These are phyloP conservation scores for Synodontis membranacea DNA, from an alignment of 2,113 vertebrate species.

Conservation along the genomic window DNA sequence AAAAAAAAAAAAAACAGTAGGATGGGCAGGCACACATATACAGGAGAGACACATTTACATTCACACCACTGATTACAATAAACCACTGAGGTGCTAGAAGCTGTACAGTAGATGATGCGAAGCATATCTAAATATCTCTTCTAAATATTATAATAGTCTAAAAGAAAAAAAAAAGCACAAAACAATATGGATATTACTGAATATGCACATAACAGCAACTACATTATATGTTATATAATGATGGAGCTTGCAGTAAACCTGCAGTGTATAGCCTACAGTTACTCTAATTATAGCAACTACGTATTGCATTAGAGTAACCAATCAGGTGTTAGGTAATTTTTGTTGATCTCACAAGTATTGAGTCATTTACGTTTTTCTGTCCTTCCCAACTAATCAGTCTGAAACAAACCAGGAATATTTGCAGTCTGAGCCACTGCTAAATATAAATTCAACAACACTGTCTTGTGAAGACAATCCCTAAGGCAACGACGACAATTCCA, in stretches of 20 bases:
- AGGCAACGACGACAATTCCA: slow-evolving; percentile 68
- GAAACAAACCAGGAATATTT: slow-evolving; percentile 47
- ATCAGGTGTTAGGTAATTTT: background rate
- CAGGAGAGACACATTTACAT: background rate
- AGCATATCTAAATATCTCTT: background rate
- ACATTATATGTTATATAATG: background rate
- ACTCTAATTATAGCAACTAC: background rate
- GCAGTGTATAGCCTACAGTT: background rate
- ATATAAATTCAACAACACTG: slow-evolving; percentile 60
- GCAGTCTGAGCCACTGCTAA: slow-evolving; percentile 56
- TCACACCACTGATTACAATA: background rate
- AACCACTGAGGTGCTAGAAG: background rate
- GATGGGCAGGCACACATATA: background rate
- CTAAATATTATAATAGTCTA: background rate
- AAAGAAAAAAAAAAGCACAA: background rate
- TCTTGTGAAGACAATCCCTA: slow-evolving; percentile 70
- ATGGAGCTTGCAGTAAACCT: background rate
- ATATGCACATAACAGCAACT: background rate
- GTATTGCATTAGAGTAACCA: background rate
- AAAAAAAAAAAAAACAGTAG: background rate
- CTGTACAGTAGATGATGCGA: background rate
- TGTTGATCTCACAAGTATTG: background rate
- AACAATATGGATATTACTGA: background rate
- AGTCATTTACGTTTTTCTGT: background rate
- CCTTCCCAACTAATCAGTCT: slow-evolving; percentile 25